Evolutionary conservation across 2,797 vertebrate genomes (phyloP).

Genomic region (Manis javanica): DNA sequence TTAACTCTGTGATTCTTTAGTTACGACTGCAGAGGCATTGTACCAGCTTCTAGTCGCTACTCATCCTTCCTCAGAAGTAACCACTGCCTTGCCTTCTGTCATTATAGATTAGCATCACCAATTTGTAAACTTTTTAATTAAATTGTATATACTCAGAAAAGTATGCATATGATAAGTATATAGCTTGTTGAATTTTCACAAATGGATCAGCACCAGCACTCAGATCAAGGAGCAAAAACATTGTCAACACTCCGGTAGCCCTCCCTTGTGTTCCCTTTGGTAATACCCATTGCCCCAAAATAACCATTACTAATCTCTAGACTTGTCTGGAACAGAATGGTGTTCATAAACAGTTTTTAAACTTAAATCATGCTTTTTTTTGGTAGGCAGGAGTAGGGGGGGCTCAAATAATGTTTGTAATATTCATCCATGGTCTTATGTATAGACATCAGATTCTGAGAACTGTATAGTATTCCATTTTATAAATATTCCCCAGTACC

Average conservation of each 20-base stretch:
- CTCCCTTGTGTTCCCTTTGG: neutral
- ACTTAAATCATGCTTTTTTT: neutral
- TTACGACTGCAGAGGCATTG: neutral
- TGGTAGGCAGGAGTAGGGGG: too few species aligned
- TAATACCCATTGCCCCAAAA: neutral
- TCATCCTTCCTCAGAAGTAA: neutral
- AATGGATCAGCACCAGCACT: neutral
- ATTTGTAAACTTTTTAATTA: neutral
- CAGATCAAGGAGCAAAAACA: neutral
- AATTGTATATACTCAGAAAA: neutral
- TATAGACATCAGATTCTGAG: neutral
- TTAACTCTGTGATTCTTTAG: neutral
- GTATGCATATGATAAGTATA: neutral
- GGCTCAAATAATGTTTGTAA: neutral
- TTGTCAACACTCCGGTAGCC: neutral
- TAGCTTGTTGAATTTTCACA: neutral
- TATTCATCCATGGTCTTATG: neutral
- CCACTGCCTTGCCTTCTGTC: neutral
- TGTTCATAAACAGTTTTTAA: neutral
- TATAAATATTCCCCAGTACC: neutral
- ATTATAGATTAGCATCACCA: neutral
- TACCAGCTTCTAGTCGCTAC: neutral
- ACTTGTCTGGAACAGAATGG: neutral
- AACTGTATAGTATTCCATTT: neutral
- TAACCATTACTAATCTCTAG: neutral